A percentile compares a stretch with the other conserved stretches of the same genome.
Conservation (phyloP, 2,888 invertebrate genomes). For the Pilophorus perplexus region DNA sequence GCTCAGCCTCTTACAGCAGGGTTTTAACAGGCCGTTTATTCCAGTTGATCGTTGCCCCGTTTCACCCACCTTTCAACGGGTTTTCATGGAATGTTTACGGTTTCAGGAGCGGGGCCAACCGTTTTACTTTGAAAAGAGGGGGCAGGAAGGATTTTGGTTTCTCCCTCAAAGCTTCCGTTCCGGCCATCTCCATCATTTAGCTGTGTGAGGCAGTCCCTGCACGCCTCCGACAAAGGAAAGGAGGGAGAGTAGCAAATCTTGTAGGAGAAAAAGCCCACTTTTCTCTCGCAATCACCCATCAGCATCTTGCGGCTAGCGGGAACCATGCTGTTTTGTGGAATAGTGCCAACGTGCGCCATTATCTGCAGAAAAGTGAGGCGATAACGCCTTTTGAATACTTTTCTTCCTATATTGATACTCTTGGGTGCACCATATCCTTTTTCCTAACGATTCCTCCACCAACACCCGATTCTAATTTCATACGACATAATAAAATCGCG, state of each 20-base stretch:
- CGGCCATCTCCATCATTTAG: conserved; percentile 15
- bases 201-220: conserved; percentile 9
- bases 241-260: conserved; percentile 22
- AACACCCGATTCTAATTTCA: too few species aligned
- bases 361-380: conserved; percentile 5
- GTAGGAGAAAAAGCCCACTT: background rate
- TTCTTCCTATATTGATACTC: background rate
- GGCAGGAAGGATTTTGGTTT: conserved; percentile 17
- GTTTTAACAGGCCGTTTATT: conserved; percentile 25
- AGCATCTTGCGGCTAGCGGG: background rate
- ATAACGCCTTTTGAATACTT: background rate
- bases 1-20: too few species aligned
- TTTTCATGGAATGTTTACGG: conserved; percentile 19
- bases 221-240: conserved; percentile 4
- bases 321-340: conserved; percentile 1
- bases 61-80: conserved; percentile 4
- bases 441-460: too few species aligned
- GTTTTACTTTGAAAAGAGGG: background rate
- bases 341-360: conserved; percentile 21
- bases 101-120: conserved; percentile 13
- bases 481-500: too few species aligned
- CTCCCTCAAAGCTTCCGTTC: background rate
- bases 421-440: too few species aligned
- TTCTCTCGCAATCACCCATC: conserved; percentile 13
- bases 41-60: conserved; percentile 12